phyloP scores from a whole-genome alignment of 2,797 vertebrate genomes.

The Prunella strophiata region DNA sequence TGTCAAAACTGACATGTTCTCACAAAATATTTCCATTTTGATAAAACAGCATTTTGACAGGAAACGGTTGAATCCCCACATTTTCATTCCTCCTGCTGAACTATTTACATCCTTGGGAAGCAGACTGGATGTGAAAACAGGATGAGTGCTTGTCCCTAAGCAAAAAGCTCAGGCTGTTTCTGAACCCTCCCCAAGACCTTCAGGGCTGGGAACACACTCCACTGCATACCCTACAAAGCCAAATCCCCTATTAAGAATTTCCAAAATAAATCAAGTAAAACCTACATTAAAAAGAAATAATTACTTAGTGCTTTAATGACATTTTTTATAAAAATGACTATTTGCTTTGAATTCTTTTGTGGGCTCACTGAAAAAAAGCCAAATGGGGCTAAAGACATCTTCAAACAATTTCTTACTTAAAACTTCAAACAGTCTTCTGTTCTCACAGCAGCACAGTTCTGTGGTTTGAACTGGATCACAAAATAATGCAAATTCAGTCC shows the following conservation, averaged over 20 bases:
- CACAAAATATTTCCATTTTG: conserved; percentile 64
- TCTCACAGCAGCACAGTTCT: not conserved
- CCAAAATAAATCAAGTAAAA: not conserved
- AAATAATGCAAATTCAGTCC: not conserved
- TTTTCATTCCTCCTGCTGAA: conserved; percentile 22
- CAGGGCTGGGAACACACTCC: not conserved
- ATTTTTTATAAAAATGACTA: not conserved
- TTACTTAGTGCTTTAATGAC: not conserved
- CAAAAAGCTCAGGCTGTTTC: not conserved
- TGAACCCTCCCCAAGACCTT: not conserved
- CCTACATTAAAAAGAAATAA: not conserved
- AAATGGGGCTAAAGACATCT: not conserved
- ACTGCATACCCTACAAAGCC: not conserved
- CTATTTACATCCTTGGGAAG: not conserved
- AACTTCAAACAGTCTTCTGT: not conserved
- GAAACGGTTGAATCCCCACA: conserved; percentile 6
- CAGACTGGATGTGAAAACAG: not conserved
- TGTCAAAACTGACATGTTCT: conserved; percentile 51
- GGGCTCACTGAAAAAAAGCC: not conserved
- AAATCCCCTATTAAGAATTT: not conserved
- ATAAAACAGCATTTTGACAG: conserved; percentile 57
- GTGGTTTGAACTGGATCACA: not conserved
- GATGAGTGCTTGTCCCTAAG: not conserved
- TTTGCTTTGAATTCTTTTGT: not conserved
- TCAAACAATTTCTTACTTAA: not conserved